Evolutionary conservation across 2,797 vertebrate species (phyloP).

Genomic region (Chloroceryle inda): DNA sequence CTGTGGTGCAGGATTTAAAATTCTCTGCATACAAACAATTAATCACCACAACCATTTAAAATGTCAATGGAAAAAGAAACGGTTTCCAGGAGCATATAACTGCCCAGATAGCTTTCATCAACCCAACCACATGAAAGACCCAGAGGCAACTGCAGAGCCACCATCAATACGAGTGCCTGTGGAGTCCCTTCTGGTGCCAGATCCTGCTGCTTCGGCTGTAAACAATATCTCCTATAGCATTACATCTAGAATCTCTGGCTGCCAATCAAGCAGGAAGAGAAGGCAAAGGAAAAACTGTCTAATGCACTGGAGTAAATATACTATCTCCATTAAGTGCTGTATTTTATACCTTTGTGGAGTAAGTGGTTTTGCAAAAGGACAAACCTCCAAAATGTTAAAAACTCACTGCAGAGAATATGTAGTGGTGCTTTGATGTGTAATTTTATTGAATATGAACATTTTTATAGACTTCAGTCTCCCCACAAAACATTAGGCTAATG

Average conservation of each 20-base stretch:
- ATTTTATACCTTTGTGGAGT: slow-evolving; percentile 23
- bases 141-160: slow-evolving; percentile 80
- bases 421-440: not conserved
- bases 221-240: slow-evolving; percentile 36
- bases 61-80: slow-evolving; percentile 77
- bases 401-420: not conserved
- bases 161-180: slow-evolving; percentile 73
- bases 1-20: slow-evolving; percentile 69
- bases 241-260: slow-evolving; percentile 50
- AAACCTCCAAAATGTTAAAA: slow-evolving; percentile 52
- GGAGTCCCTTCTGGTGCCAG: slow-evolving; percentile 74
- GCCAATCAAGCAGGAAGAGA: slow-evolving; percentile 65
- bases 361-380: slow-evolving; percentile 31
- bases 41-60: slow-evolving; percentile 80
- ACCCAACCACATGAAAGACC: slow-evolving; percentile 70
- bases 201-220: slow-evolving; percentile 64
- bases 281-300: slow-evolving; percentile 2
- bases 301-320: slow-evolving; percentile 45
- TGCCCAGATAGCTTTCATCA: slow-evolving; percentile 71
- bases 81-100: slow-evolving; percentile 75
- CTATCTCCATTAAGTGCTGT: slow-evolving; percentile 9
- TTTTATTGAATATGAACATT: slow-evolving; percentile 54
- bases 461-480: slow-evolving; percentile 37
- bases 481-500: slow-evolving; percentile 42
- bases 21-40: slow-evolving; percentile 78